phyloP scores from a whole-genome alignment of 2,113 vertebrate species.

The Zapus hudsonius region DNA sequence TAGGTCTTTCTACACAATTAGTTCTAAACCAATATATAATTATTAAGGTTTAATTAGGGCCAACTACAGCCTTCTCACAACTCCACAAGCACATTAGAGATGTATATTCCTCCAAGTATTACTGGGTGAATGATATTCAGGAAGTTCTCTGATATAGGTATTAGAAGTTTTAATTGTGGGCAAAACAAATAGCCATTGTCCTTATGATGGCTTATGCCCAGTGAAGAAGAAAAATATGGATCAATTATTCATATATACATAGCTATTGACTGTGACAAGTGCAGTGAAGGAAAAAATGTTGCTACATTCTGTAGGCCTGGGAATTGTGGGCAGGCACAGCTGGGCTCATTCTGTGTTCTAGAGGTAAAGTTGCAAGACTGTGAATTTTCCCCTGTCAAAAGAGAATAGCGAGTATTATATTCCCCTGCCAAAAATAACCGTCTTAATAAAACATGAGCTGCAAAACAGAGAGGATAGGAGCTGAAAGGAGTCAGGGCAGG shows the following conservation, averaged over 20 bases:
- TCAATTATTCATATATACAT: not conserved
- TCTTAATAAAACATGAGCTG: not conserved
- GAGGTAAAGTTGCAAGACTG: not conserved
- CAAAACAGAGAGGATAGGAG: not conserved
- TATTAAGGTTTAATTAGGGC: not conserved
- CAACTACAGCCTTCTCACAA: not conserved
- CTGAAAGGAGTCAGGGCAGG: not conserved
- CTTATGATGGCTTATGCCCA: not conserved
- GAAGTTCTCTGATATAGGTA: not conserved
- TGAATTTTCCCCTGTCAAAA: not conserved
- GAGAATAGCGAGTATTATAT: not conserved
- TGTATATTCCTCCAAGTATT: not conserved
- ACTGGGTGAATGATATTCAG: not conserved
- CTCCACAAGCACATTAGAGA: not conserved
- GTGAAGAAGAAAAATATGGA: not conserved
- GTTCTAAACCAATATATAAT: not conserved
- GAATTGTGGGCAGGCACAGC: not conserved
- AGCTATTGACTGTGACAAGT: not conserved
- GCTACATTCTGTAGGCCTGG: not conserved
- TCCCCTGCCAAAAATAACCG: constrained; percentile 22
- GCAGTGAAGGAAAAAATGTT: not conserved
- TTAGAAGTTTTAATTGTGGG: not conserved
- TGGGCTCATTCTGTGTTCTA: not conserved
- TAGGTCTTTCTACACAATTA: not conserved
- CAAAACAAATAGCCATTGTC: not conserved